phyloP scores from a whole-genome alignment of 2,888 invertebrate genomes.

The Catocala sponsa region DNA sequence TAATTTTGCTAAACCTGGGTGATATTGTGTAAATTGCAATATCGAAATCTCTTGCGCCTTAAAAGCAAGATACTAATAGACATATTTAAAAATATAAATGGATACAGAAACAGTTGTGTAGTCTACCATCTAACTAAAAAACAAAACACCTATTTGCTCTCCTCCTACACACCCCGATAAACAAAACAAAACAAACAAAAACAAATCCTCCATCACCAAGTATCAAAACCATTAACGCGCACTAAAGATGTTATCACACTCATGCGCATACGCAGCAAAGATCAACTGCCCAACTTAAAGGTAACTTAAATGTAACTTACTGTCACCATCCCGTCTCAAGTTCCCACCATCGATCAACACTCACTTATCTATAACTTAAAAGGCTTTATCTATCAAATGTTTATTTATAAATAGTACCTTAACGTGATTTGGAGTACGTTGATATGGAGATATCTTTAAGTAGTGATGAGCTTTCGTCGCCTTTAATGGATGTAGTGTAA shows the following conservation, averaged over 20 bases:
- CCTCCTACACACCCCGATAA: not conserved
- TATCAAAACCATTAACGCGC: constrained; percentile 60
- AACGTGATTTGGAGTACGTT: constrained; percentile 40
- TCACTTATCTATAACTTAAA: constrained; percentile 80
- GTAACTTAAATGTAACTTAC: constrained; percentile 81
- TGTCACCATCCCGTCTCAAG: constrained; percentile 76
- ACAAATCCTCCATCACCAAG: constrained; percentile 34
- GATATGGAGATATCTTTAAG: constrained; percentile 30
- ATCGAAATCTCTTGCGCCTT: no score
- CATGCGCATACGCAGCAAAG: constrained; percentile 74
- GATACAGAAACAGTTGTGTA: no score
- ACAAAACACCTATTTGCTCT: not conserved
- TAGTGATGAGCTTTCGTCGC: constrained; percentile 2
- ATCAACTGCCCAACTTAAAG: constrained; percentile 65
- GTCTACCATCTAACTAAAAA: not conserved
- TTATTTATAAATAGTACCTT: constrained; percentile 69
- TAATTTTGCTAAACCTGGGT: no score
- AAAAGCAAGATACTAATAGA: no score
- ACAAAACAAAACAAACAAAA: constrained; percentile 8
- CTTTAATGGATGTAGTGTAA: not conserved
- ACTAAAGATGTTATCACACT: constrained; percentile 72
- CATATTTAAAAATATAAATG: no score
- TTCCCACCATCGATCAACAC: constrained; percentile 87
- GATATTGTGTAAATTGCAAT: no score
- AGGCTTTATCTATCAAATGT: constrained; percentile 80